Percentiles rank a stretch among this genome's conserved stretches.
Conservation (phyloP, 2,113 vertebrate genomes). For the Galbula dea region DNA sequence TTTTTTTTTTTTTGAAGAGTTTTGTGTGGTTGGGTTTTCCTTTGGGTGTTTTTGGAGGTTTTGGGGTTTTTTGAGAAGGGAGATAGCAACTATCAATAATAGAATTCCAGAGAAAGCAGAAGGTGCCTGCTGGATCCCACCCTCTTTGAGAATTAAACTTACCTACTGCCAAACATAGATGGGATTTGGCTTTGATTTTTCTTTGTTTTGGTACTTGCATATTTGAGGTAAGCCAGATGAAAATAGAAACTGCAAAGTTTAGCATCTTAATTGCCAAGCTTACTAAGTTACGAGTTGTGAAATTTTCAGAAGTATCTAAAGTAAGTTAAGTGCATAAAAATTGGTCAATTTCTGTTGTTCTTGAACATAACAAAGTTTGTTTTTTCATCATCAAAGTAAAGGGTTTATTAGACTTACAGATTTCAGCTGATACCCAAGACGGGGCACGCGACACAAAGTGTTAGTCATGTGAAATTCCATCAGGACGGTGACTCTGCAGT, state of each 20-base stretch:
- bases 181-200: background rate
- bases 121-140: background rate
- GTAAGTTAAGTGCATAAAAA: background rate
- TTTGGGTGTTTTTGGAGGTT: no score
- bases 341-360: background rate
- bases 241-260: background rate
- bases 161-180: background rate
- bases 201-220: background rate
- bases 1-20: background rate
- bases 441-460: background rate
- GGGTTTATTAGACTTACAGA: background rate
- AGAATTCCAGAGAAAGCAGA: background rate
- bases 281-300: background rate
- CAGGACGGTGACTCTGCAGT: background rate
- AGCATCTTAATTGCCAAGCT: background rate
- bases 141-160: background rate
- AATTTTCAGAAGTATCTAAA: background rate
- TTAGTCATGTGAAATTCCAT: background rate
- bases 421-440: background rate
- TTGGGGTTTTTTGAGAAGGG: background rate
- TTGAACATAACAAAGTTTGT: background rate
- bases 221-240: constrained; percentile 4
- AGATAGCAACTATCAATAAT: background rate
- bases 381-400: background rate
- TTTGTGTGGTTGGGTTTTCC: background rate